Percentiles rank a stretch among this genome's conserved stretches.
Evolutionary conservation across 1,140 invertebrate species (phyloP).

Genomic region (Dendrolimus punctatus): DNA sequence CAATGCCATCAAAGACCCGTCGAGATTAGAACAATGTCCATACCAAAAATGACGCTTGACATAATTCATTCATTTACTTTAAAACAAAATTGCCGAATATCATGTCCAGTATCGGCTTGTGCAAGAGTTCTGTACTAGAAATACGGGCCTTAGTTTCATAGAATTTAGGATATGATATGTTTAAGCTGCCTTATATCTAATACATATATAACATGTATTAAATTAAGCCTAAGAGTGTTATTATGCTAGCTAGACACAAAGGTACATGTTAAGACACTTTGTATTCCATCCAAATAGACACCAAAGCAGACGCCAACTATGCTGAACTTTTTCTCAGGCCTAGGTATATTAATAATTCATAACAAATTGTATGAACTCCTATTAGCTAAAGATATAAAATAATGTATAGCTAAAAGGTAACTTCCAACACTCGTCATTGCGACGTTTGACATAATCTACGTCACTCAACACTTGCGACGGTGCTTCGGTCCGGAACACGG

Average conservation of each 20-base stretch:
- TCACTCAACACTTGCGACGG: background rate
- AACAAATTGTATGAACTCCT: slow-evolving; percentile 60
- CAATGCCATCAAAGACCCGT: no score
- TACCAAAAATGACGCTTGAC: no score
- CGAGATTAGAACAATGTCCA: no score
- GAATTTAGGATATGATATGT: background rate
- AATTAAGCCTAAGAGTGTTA: slow-evolving; percentile 18
- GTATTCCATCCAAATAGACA: slow-evolving; percentile 9
- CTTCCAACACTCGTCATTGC: slow-evolving; percentile 44
- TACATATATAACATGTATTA: slow-evolving; percentile 16
- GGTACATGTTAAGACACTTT: slow-evolving; percentile 68
- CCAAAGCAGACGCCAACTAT: slow-evolving; percentile 25
- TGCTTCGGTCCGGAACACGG: no score
- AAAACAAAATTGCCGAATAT: no score
- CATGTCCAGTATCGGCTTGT: no score
- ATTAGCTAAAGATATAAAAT: slow-evolving; percentile 59
- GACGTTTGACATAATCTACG: slow-evolving; percentile 3
- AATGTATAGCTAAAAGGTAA: slow-evolving; percentile 69
- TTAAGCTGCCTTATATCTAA: slow-evolving; percentile 18
- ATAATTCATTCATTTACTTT: no score
- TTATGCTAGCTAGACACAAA: slow-evolving; percentile 55
- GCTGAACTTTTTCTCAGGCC: slow-evolving; percentile 66
- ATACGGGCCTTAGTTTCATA: no score
- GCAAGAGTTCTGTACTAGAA: no score
- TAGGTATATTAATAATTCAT: slow-evolving; percentile 41